A percentile compares a stretch with the other conserved stretches of the same genome.
Conservation (phyloP, 2,888 invertebrate genomes). For the Pristionchus arcanus region DNA sequence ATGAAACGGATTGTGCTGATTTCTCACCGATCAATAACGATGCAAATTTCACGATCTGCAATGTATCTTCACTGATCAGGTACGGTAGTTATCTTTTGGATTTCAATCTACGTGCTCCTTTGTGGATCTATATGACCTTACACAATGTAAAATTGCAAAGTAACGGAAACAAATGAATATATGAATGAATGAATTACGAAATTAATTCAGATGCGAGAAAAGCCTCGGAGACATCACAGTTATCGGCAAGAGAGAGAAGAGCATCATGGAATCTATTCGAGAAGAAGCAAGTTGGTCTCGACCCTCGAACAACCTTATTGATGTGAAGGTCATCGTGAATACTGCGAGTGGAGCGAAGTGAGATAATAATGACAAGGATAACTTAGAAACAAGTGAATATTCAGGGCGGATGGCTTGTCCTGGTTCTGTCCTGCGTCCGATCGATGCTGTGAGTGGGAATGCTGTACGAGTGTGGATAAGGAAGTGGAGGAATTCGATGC, state of each 20-base stretch:
- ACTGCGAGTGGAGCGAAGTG: background rate
- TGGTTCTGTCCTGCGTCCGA: background rate
- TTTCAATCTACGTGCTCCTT: too few species aligned
- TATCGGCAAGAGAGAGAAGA: background rate
- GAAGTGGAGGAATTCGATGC: background rate
- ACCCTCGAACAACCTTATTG: background rate
- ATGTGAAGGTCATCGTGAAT: background rate
- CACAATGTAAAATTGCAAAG: too few species aligned
- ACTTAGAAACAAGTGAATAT: background rate
- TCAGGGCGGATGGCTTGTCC: background rate
- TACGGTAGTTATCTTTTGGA: background rate
- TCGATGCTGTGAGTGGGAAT: background rate
- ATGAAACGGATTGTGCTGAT: conserved; percentile 6
- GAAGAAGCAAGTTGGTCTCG: background rate
- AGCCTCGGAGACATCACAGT: background rate
- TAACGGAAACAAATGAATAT: too few species aligned
- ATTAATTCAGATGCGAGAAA: background rate
- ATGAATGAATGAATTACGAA: background rate
- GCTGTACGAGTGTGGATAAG: background rate
- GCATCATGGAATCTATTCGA: background rate
- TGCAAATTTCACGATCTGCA: conserved; percentile 7
- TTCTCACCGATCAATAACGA: background rate
- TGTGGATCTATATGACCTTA: too few species aligned
- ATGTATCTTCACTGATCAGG: background rate
- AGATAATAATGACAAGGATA: background rate